Conservation (phyloP, 2,797 vertebrate species). For the Ctenopoma multispine region DNA sequence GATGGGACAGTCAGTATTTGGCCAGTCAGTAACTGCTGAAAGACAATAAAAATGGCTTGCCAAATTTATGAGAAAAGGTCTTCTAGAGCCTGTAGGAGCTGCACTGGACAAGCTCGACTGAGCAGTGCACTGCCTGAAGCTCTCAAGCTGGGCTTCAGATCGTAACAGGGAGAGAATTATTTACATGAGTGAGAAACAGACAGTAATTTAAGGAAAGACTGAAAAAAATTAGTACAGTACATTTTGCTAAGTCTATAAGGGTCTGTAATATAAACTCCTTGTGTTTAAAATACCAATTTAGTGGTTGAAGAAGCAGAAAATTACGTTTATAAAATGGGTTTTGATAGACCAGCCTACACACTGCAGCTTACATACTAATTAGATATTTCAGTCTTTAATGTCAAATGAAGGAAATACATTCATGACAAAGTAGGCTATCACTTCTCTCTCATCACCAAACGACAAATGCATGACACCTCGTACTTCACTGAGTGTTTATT, state of each 20-base stretch:
- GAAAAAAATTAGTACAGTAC: not conserved
- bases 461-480: slow-evolving; percentile 52
- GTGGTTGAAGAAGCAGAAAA: slow-evolving; percentile 33
- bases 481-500: slow-evolving; percentile 61
- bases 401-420: slow-evolving; percentile 59
- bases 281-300: slow-evolving; percentile 35
- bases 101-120: slow-evolving; percentile 3
- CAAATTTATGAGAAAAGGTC: slow-evolving; percentile 37
- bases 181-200: not conserved
- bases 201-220: slow-evolving; percentile 14
- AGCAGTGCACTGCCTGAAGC: slow-evolving; percentile 13
- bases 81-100: slow-evolving; percentile 8
- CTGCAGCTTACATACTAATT: slow-evolving; percentile 46
- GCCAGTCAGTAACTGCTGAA: slow-evolving; percentile 43
- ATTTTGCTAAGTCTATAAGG: slow-evolving; percentile 11
- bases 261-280: slow-evolving; percentile 2
- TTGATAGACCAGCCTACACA: slow-evolving; percentile 34
- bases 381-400: slow-evolving; percentile 52
- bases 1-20: slow-evolving; percentile 36
- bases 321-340: slow-evolving; percentile 35
- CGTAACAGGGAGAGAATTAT: not conserved
- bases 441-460: slow-evolving; percentile 52
- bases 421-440: slow-evolving; percentile 48
- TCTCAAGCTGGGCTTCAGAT: slow-evolving; percentile 7
- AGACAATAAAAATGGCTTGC: slow-evolving; percentile 29